phyloP scores from a whole-genome alignment of 2,113 vertebrate species.

The Archocentrus centrarchus region DNA sequence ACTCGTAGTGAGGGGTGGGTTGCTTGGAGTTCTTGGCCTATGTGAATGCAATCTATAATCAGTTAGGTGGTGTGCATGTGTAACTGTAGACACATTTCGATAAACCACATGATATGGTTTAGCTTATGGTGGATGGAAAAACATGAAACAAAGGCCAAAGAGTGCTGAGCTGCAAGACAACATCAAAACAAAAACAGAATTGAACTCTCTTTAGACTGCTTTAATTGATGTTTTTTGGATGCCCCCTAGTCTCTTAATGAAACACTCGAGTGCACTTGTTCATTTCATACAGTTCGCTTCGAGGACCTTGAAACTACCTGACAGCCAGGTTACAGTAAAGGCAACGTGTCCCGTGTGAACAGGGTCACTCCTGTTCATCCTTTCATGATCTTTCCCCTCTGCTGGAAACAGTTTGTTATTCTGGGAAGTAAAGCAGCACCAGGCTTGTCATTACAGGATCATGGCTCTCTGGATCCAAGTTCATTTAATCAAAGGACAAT shows the following conservation, averaged over 20 bases:
- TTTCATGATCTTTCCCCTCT: conserved; percentile 13
- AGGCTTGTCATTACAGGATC: conserved; percentile 43
- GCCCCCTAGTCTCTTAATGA: background rate
- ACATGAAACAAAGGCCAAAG: background rate
- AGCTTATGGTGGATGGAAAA: background rate
- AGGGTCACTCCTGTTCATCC: conserved; percentile 44
- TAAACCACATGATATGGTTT: conserved; percentile 46
- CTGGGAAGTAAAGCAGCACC: conserved; percentile 32
- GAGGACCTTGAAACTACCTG: conserved; percentile 27
- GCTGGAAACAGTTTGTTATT: conserved; percentile 44
- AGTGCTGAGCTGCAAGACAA: conserved; percentile 9
- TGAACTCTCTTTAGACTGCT: background rate
- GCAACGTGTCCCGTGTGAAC: conserved; percentile 5
- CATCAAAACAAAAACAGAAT: conserved; percentile 19
- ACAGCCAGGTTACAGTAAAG: conserved; percentile 5
- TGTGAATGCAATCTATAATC: conserved; percentile 42
- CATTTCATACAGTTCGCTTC: background rate
- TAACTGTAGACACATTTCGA: conserved; percentile 46
- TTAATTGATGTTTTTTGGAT: background rate
- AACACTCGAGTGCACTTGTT: conserved; percentile 20
- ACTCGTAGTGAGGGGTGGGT: conserved; percentile 34
- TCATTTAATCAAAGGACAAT: conserved; percentile 33
- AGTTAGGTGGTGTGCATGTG: conserved; percentile 30
- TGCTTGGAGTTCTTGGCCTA: conserved; percentile 41
- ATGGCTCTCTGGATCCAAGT: conserved; percentile 18